These are phyloP conservation scores for Zosterops lateralis DNA, from an alignment of 2,113 vertebrate species.

Conservation along the genomic window DNA sequence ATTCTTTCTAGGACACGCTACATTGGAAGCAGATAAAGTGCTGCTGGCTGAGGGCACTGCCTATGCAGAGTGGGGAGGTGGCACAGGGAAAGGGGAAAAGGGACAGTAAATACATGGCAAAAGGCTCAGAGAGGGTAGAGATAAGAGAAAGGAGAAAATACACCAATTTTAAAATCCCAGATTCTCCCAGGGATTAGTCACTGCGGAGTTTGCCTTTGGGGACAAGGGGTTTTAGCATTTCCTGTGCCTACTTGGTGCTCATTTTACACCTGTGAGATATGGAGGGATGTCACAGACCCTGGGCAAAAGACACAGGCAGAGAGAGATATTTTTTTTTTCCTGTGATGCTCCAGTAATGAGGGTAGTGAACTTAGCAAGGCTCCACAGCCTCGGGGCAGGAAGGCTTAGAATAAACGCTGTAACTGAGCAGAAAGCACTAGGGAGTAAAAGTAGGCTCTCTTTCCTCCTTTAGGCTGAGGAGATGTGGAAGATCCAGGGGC, in stretches of 20 bases:
- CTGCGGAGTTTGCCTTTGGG: neutral
- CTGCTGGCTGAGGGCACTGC: slow-evolving; percentile 27
- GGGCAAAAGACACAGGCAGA: neutral
- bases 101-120: neutral
- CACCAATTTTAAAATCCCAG: slow-evolving; percentile 6
- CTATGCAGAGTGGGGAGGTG: neutral
- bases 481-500: neutral
- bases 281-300: slow-evolving; percentile 9
- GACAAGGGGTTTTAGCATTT: slow-evolving; percentile 10
- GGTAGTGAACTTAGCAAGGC: neutral
- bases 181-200: slow-evolving; percentile 17
- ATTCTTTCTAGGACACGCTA: slow-evolving; percentile 51
- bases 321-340: neutral
- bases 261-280: slow-evolving; percentile 13
- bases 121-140: neutral
- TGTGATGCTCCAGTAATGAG: neutral
- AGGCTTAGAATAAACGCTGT: slow-evolving; percentile 16
- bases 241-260: neutral
- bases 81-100: neutral
- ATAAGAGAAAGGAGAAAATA: slow-evolving; percentile 38
- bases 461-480: neutral
- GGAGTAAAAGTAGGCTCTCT: neutral
- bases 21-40: slow-evolving; percentile 33
- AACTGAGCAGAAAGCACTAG: slow-evolving; percentile 16
- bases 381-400: neutral